Evolutionary conservation across 2,113 vertebrate genomes (phyloP).

Genomic region (Taurulus bubalis): DNA sequence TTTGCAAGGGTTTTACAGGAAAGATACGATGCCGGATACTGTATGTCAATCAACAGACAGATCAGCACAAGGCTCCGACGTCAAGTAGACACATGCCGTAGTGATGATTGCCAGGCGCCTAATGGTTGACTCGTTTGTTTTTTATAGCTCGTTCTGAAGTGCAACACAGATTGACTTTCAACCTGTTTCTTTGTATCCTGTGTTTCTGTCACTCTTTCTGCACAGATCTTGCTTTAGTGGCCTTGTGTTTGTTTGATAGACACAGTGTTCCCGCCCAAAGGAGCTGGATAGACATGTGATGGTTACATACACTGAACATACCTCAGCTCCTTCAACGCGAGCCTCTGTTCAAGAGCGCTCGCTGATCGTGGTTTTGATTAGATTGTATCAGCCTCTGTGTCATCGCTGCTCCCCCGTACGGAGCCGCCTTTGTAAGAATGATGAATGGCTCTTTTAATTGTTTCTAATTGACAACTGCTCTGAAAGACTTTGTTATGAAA

Average conservation of each 20-base stretch:
- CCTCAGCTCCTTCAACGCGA: constrained; percentile 23
- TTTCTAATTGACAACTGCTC: constrained; percentile 78
- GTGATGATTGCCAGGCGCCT: background rate
- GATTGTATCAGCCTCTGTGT: constrained; percentile 47
- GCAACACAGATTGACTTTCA: constrained; percentile 40
- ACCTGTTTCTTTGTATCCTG: constrained; percentile 17
- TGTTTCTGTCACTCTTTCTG: constrained; percentile 30
- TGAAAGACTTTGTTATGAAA: constrained; percentile 79
- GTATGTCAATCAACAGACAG: constrained; percentile 29
- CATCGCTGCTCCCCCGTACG: constrained; percentile 37
- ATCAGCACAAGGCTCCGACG: constrained; percentile 12
- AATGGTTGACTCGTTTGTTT: constrained; percentile 24
- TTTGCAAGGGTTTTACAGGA: constrained; percentile 42
- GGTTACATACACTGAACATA: constrained; percentile 6
- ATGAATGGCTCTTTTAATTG: constrained; percentile 78
- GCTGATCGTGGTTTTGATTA: constrained; percentile 59
- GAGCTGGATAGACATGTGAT: constrained; percentile 36
- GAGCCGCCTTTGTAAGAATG: constrained; percentile 51
- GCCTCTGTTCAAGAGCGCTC: constrained; percentile 14
- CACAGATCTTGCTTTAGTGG: constrained; percentile 10
- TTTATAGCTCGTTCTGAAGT: constrained; percentile 22
- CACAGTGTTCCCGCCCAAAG: background rate
- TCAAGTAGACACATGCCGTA: background rate
- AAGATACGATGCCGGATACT: constrained; percentile 30
- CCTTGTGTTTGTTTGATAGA: constrained; percentile 48